phyloP scores from a whole-genome alignment of 2,797 vertebrate species.

The Trachops cirrhosus region DNA sequence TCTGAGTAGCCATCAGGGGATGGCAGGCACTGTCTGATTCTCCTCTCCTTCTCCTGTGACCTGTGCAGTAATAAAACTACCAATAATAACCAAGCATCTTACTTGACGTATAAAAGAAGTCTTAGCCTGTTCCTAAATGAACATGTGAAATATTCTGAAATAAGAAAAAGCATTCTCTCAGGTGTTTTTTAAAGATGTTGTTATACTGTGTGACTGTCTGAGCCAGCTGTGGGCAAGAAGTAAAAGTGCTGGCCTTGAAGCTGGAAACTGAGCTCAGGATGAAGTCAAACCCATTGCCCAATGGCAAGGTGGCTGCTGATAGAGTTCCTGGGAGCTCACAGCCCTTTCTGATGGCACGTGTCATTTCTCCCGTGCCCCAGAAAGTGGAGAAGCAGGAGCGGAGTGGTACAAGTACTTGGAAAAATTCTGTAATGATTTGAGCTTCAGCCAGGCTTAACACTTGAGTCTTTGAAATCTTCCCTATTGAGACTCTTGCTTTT shows the following conservation, averaged over 20 bases:
- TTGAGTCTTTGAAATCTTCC: slow-evolving; percentile 53
- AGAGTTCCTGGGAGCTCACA: neutral
- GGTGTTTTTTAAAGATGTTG: neutral
- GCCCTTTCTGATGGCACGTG: neutral
- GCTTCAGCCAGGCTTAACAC: neutral
- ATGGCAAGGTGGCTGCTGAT: neutral
- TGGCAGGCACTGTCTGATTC: neutral
- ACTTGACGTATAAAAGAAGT: slow-evolving; percentile 2
- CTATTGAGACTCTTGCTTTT: slow-evolving; percentile 20
- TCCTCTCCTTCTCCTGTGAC: neutral
- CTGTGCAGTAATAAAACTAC: neutral
- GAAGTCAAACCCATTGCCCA: neutral
- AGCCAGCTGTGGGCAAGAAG: neutral
- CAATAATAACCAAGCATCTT: neutral
- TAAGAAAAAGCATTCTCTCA: neutral
- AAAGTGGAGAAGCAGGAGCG: slow-evolving; percentile 26
- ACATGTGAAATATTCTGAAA: neutral
- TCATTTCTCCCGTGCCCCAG: neutral
- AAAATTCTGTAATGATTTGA: slow-evolving; percentile 51
- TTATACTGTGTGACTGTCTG: neutral
- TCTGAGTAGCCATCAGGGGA: neutral
- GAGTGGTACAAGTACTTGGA: slow-evolving; percentile 29
- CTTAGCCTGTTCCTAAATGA: neutral
- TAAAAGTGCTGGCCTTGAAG: neutral
- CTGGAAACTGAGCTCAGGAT: slow-evolving; percentile 13